Base-by-base conservation (phyloP, 2,797 vertebrate species). In the Rhadinocentrus ornatus region DNA sequence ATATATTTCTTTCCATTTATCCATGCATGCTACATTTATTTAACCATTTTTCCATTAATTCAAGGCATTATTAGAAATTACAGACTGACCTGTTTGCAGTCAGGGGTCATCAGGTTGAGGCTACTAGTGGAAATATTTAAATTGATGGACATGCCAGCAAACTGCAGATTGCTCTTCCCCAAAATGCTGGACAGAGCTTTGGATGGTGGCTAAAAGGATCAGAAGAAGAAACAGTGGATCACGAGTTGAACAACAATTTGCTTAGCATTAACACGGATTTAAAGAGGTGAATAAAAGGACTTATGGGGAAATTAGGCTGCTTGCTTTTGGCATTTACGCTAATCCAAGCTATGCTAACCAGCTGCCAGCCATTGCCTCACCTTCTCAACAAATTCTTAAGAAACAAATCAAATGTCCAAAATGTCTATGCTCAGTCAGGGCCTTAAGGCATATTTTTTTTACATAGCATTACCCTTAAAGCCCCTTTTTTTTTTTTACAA, bases 81-180 rank as follows among this genome's bases (percentile, higher is more conserved):
- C 8, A 58, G 2, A 60, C 62, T 59, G 88, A 99, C 98, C 97
- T 99, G 97, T 92, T 98, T 99, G 75, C 97, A 97, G 89, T 99
- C 97, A 0, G 96, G 97, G 11, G 96, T 98, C 94, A 98, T 96
- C 83, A 99, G 93, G 88, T 98, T 99, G 91, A 99, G 94, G 88
- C 98, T 99, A 93, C 96, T 96, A 26, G 97, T 99, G 67, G 98
- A 99, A 84, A 99, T 96, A 89, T 98, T 99, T 78, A 99, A 91
- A 77, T 96, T 98, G 92, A 99, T 98, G 83, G 92, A 97, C 97
- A 97, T 98, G 58, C 97, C 97, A 29, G 98, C 96, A 82, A 99
- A 99, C 92, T 99, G 98, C 62, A 99, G 95, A 89, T 99, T 99
- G 89, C 96, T 98, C 91, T 99, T 99, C 41, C 98, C 98, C 82